These are phyloP conservation scores for Dicrostonyx torquatus DNA, from an alignment of 2,797 vertebrate genomes.

Conservation along the genomic window DNA sequence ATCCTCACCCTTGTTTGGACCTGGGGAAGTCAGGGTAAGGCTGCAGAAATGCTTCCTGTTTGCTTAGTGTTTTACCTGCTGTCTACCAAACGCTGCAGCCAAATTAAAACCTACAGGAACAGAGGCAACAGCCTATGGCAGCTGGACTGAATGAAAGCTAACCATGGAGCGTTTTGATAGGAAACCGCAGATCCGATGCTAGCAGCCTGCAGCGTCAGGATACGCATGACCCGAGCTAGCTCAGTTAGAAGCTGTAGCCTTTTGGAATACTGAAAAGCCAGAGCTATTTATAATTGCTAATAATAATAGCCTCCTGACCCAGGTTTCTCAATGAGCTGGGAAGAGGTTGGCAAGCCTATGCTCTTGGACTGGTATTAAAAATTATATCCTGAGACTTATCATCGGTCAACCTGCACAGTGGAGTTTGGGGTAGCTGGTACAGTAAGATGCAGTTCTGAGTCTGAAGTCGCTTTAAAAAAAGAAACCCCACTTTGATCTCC, in stretches of 20 bases:
- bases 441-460: conserved; percentile 85
- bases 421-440: conserved; percentile 86
- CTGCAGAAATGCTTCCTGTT: neutral
- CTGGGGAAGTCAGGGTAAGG: neutral
- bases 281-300: conserved; percentile 66
- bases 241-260: conserved; percentile 79
- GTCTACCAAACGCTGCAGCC: conserved; percentile 58
- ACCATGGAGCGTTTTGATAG: conserved; percentile 33
- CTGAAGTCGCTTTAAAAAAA: conserved; percentile 81
- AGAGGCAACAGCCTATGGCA: conserved; percentile 69
- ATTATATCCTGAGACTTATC: conserved; percentile 45
- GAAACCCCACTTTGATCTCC: conserved; percentile 54
- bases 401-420: conserved; percentile 82
- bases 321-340: conserved; percentile 46
- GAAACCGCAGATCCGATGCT: conserved; percentile 71
- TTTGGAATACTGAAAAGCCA: conserved; percentile 72
- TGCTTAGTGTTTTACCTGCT: neutral
- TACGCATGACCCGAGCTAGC: conserved; percentile 48
- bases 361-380: conserved; percentile 49
- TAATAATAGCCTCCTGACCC: conserved; percentile 55
- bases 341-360: conserved; percentile 3
- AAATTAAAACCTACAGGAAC: conserved; percentile 67
- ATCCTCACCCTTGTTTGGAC: neutral
- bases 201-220: conserved; percentile 50
- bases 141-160: conserved; percentile 74